Evolutionary conservation across 2,113 vertebrate species (phyloP).

Genomic region (Corythoichthys intestinalis): DNA sequence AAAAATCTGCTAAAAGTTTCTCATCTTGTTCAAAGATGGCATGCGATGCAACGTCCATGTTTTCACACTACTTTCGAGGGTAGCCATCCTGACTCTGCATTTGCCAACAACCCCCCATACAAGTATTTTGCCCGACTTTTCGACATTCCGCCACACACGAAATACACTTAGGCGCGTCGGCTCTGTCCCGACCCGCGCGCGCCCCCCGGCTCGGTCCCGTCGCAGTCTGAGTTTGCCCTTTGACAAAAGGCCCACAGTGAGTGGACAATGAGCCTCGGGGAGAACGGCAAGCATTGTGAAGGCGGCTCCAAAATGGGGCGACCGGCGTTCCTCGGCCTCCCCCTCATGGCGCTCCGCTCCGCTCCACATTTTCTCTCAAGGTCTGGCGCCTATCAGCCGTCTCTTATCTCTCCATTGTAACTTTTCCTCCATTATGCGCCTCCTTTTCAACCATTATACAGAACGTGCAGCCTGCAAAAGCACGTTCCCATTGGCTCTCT

Average conservation of each 20-base stretch:
- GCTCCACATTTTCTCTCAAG: slow-evolving; percentile 59
- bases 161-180: neutral
- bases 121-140: neutral
- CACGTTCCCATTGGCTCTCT: slow-evolving; percentile 6
- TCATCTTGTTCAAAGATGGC: too few relatives aligned
- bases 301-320: slow-evolving; percentile 67
- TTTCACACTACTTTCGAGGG: too few relatives aligned
- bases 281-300: slow-evolving; percentile 69
- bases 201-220: neutral
- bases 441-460: slow-evolving; percentile 13
- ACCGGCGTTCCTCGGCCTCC: slow-evolving; percentile 32
- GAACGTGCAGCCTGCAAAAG: slow-evolving; percentile 1
- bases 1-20: too few relatives aligned
- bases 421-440: slow-evolving; percentile 1
- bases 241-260: slow-evolving; percentile 71
- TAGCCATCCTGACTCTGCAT: too few relatives aligned
- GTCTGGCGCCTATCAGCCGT: slow-evolving; percentile 29
- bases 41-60: too few relatives aligned
- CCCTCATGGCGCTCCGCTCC: slow-evolving; percentile 39
- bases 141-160: neutral
- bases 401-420: slow-evolving; percentile 16
- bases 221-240: slow-evolving; percentile 43
- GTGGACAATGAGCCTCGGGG: slow-evolving; percentile 73
- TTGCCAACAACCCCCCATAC: neutral
- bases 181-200: neutral